These are phyloP conservation scores for Odontophorus gujanensis DNA, from an alignment of 2,113 vertebrate genomes.

Conservation along the genomic window DNA sequence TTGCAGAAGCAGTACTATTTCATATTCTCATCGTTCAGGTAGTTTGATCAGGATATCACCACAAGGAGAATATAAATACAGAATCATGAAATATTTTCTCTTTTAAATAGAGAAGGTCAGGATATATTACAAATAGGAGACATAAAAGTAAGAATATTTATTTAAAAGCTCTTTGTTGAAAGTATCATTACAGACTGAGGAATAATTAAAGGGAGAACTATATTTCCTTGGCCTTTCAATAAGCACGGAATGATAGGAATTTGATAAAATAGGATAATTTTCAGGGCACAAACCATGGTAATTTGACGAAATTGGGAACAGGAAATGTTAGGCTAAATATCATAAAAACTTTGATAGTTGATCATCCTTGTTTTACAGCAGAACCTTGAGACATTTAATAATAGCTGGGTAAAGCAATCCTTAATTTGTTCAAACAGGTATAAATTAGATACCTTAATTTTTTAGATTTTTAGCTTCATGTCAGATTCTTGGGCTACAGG, in stretches of 20 bases:
- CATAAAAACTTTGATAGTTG: neutral
- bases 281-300: neutral
- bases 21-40: neutral
- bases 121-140: neutral
- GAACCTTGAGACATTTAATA: rapidly evolving
- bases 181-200: neutral
- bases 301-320: neutral
- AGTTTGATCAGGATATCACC: neutral
- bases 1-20: neutral
- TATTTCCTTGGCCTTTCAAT: neutral
- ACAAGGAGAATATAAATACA: neutral
- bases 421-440: neutral
- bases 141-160: neutral
- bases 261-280: neutral
- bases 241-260: neutral
- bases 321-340: neutral
- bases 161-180: neutral
- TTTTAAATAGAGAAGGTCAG: neutral
- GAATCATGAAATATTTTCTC: neutral
- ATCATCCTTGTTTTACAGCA: neutral
- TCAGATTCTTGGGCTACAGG: neutral
- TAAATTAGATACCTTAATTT: neutral
- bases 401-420: neutral
- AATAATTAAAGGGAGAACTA: neutral
- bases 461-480: neutral